Evolutionary conservation across 2,113 vertebrate genomes (phyloP).

Genomic region (Lasiurus cinereus): DNA sequence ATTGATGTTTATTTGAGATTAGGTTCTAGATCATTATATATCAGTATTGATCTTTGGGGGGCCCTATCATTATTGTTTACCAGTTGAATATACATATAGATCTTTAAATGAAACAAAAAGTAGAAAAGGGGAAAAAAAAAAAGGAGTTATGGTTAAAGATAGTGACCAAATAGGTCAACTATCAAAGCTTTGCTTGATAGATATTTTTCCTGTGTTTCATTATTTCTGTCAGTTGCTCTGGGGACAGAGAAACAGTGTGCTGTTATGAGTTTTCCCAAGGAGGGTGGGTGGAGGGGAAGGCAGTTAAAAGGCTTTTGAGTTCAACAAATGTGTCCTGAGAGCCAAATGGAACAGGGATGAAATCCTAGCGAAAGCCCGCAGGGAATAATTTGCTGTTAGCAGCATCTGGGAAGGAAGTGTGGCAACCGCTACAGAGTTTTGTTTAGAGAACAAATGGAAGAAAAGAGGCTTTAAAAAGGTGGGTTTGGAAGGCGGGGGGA

Average conservation of each 20-base stretch:
- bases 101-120: conserved; percentile 21
- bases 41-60: background rate
- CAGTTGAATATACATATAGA: background rate
- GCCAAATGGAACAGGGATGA: conserved; percentile 67
- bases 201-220: background rate
- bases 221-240: conserved; percentile 54
- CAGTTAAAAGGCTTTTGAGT: conserved; percentile 77
- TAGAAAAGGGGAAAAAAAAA: background rate
- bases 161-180: conserved; percentile 48
- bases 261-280: conserved; percentile 47
- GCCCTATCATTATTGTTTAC: background rate
- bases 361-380: conserved; percentile 71
- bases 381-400: conserved; percentile 76
- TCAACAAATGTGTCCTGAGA: conserved; percentile 66
- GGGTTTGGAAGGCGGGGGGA: conserved; percentile 27
- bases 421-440: conserved; percentile 61
- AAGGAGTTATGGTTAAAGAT: background rate
- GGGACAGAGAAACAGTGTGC: conserved; percentile 40
- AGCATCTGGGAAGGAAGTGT: conserved; percentile 70
- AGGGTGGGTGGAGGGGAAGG: background rate
- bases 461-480: conserved; percentile 64
- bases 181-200: conserved; percentile 55
- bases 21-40: background rate
- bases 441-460: conserved; percentile 77
- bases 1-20: background rate